Conservation (phyloP, 2,113 vertebrate species). For the Pogona vitticeps region DNA sequence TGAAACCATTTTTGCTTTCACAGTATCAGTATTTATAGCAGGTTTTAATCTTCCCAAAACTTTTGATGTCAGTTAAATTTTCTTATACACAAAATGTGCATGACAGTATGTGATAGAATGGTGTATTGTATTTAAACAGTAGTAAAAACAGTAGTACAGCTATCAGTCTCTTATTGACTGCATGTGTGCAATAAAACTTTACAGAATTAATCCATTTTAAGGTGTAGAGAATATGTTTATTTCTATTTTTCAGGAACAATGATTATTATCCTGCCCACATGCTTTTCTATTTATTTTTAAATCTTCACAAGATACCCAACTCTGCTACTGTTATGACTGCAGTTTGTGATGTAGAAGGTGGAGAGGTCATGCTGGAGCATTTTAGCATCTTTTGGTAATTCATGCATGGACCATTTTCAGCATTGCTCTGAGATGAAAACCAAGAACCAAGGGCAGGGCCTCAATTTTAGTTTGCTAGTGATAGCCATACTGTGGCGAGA, state of each 20-base stretch:
- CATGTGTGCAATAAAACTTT: not conserved
- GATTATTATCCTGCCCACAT: too few relatives aligned
- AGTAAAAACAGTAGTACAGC: not conserved
- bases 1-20: not conserved
- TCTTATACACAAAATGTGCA: conserved; percentile 10
- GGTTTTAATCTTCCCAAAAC: not conserved
- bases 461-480: conserved; percentile 72
- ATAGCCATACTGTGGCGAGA: conserved; percentile 56
- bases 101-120: not conserved
- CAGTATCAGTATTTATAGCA: not conserved
- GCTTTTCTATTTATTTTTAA: not conserved
- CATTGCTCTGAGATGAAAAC: conserved; percentile 66
- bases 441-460: conserved; percentile 70
- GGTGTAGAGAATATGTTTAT: not conserved
- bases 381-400: conserved; percentile 70
- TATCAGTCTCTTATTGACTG: not conserved
- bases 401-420: conserved; percentile 69
- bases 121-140: not conserved
- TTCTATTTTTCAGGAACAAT: not conserved
- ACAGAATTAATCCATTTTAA: not conserved
- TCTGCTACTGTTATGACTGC: conserved; percentile 12
- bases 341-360: conserved; percentile 63
- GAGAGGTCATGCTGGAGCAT: conserved; percentile 51
- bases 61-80: not conserved
- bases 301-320: conserved; percentile 24